These are phyloP conservation scores for Acrocephalus kingi DNA, from an alignment of 2,113 vertebrate species.

Conservation along the genomic window DNA sequence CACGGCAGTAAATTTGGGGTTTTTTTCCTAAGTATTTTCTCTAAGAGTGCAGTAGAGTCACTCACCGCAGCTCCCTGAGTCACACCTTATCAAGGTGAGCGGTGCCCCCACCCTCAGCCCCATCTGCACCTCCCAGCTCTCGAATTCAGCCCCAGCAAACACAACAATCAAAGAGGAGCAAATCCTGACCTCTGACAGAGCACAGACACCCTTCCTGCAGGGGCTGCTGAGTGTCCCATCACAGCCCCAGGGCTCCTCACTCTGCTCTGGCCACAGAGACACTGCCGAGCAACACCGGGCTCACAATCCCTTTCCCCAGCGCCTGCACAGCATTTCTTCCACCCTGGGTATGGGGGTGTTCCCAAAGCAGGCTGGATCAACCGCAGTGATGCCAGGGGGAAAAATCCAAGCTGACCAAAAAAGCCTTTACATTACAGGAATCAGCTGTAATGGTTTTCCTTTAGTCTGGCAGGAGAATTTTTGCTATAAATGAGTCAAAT, in stretches of 20 bases:
- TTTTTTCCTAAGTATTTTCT: background rate
- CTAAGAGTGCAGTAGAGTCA: background rate
- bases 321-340: background rate
- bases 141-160: background rate
- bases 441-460: background rate
- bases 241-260: background rate
- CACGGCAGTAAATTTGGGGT: fast-evolving
- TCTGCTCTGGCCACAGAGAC: background rate
- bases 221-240: background rate
- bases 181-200: background rate
- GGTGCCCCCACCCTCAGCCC: background rate
- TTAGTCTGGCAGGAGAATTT: background rate
- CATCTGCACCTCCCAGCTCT: background rate
- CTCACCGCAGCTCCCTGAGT: background rate
- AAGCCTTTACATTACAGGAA: background rate
- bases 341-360: background rate
- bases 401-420: background rate
- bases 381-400: background rate
- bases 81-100: background rate
- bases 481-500: background rate
- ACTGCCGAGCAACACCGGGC: background rate
- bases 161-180: background rate
- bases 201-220: background rate
- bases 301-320: background rate
- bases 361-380: background rate